A percentile compares a stretch with the other conserved stretches of the same genome.
phyloP scores from a whole-genome alignment of 2,888 invertebrate species.

The Pyralis farinalis region DNA sequence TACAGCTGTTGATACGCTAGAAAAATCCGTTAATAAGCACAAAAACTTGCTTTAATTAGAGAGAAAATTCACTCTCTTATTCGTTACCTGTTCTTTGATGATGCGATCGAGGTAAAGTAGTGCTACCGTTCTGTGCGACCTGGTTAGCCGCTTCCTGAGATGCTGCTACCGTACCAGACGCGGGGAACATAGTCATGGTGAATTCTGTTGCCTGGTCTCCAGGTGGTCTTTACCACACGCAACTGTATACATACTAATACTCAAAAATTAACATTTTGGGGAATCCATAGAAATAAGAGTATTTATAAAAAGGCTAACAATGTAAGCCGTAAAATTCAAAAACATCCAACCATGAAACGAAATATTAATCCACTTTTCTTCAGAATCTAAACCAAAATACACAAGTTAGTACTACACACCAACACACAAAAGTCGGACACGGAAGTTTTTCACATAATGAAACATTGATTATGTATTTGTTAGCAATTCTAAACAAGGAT shows the following conservation, averaged over 20 bases:
- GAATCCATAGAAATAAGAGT: conserved; percentile 28
- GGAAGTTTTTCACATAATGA: conserved; percentile 26
- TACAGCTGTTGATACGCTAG: too few species aligned
- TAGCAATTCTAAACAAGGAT: conserved; percentile 9
- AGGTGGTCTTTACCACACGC: conserved; percentile 65
- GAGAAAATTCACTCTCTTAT: too few species aligned
- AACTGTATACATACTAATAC: conserved; percentile 68
- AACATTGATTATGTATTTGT: conserved; percentile 20
- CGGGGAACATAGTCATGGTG: conserved; percentile 68
- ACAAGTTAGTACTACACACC: conserved; percentile 28
- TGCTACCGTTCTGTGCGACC: conserved; percentile 71
- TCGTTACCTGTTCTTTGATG: conserved; percentile 73
- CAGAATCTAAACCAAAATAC: conserved; percentile 53
- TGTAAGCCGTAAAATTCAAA: conserved; percentile 5
- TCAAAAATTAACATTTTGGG: conserved; percentile 32
- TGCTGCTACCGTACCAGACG: conserved; percentile 69
- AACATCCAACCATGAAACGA: conserved; percentile 9
- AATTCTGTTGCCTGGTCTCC: conserved; percentile 58
- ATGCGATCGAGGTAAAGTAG: conserved; percentile 70
- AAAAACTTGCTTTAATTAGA: too few species aligned
- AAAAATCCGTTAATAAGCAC: too few species aligned
- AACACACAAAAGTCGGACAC: conserved; percentile 59
- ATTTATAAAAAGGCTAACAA: background rate
- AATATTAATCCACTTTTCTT: conserved; percentile 36
- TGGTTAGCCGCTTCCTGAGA: conserved; percentile 68